Conservation (phyloP, 2,797 vertebrate genomes). For the Linurgus olivaceus region DNA sequence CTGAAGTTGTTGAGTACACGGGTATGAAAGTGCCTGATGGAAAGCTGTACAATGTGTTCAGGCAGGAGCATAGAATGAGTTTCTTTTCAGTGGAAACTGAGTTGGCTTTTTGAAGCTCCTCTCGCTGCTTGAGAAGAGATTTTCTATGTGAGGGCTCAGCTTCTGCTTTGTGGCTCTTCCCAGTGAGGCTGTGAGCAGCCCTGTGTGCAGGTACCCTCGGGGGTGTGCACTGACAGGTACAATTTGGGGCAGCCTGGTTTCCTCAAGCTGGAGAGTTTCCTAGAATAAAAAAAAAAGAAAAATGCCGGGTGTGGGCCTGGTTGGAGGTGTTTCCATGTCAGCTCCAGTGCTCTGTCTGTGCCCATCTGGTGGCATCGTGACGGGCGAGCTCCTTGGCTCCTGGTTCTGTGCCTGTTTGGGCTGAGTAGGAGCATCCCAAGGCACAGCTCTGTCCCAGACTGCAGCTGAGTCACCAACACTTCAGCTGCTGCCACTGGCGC, state of each 20-base stretch:
- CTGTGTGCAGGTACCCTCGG: neutral
- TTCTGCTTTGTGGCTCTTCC: neutral
- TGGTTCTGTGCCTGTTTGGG: neutral
- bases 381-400: neutral
- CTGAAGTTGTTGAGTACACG: slow-evolving; percentile 48
- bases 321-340: neutral
- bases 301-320: accelerated
- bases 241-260: neutral
- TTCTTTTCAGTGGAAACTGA: neutral
- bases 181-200: neutral
- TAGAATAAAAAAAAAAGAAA: neutral
- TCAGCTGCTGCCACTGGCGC: neutral
- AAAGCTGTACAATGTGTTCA: slow-evolving; percentile 49
- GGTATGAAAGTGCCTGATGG: slow-evolving; percentile 39
- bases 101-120: slow-evolving; percentile 44
- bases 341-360: neutral
- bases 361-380: neutral
- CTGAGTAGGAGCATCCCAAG: slow-evolving; percentile 27
- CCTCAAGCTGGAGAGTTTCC: neutral
- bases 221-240: neutral
- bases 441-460: accelerated
- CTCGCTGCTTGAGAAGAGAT: neutral
- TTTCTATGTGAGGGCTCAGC: slow-evolving; percentile 30
- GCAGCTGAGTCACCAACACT: neutral
- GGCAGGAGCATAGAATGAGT: slow-evolving; percentile 15